These are phyloP conservation scores for Hemicentrotus pulcherrimus DNA, from an alignment of 35 echinoderm and acorn worm species.

Conservation along the genomic window DNA sequence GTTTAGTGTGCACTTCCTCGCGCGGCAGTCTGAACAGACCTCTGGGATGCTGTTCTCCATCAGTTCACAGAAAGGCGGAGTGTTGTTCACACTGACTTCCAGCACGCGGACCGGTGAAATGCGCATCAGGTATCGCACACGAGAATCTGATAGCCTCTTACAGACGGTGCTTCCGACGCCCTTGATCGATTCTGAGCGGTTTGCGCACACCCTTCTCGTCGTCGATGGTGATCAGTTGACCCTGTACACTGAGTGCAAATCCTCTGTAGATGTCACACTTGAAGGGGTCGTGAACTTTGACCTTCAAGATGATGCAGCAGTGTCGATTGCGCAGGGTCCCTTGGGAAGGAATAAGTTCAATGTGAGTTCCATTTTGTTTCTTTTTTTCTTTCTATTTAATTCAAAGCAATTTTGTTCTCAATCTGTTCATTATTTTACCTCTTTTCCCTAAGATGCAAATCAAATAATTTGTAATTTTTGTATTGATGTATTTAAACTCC, in stretches of 20 bases:
- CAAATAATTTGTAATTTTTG: no score
- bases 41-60: constrained; percentile 26
- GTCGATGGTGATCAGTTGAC: constrained; percentile 26
- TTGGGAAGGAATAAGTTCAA: constrained; percentile 44
- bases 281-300: constrained; percentile 44
- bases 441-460: no score
- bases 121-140: not conserved
- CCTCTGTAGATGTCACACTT: constrained; percentile 6
- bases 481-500: no score
- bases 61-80: not conserved
- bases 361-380: not conserved
- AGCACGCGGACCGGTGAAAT: constrained; percentile 33
- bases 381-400: not conserved
- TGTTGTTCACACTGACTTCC: not conserved
- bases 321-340: not conserved
- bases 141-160: not conserved
- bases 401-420: no score
- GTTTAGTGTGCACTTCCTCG: constrained; percentile 10
- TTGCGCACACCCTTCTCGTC: constrained; percentile 16
- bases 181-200: constrained; percentile 23
- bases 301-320: not conserved
- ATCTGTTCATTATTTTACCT: no score
- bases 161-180: constrained; percentile 36
- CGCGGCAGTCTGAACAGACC: not conserved
- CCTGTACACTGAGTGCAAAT: constrained; percentile 28